phyloP scores from a whole-genome alignment of 2,888 invertebrate genomes.

The Drosophila conformis region DNA sequence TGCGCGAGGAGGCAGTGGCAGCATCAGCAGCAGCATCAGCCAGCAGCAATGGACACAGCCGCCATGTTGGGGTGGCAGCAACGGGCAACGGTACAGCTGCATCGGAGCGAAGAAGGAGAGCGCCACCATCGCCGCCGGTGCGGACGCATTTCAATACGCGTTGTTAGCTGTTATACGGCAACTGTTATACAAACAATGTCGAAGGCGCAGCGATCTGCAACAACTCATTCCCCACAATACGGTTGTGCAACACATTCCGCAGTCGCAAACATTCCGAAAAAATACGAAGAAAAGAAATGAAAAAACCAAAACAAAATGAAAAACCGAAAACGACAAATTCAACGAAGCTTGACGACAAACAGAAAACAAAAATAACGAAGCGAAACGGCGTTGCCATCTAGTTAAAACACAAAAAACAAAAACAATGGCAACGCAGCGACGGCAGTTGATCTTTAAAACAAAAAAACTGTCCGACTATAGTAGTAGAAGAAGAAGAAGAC shows the following conservation, averaged over 20 bases:
- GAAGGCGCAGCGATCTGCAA: neutral
- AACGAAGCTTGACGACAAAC: constrained; percentile 27
- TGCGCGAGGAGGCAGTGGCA: constrained; percentile 55
- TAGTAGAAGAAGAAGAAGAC: constrained; percentile 18
- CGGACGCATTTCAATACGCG: constrained; percentile 79
- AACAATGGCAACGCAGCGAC: constrained; percentile 39
- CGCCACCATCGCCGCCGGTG: constrained; percentile 69
- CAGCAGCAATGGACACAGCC: constrained; percentile 35
- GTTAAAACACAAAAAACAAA: neutral
- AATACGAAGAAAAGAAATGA: constrained; percentile 10
- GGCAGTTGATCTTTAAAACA: constrained; percentile 11
- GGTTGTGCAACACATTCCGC: constrained; percentile 49
- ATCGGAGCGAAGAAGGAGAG: constrained; percentile 72
- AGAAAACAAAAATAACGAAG: constrained; percentile 21
- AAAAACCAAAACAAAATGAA: constrained; percentile 6
- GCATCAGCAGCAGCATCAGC: constrained; percentile 20
- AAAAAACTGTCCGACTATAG: constrained; percentile 42
- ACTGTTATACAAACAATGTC: constrained; percentile 11
- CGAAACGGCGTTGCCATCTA: constrained; percentile 46
- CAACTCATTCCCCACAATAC: constrained; percentile 22
- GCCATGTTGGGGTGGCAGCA: neutral
- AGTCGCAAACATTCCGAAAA: constrained; percentile 44
- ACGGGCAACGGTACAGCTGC: constrained; percentile 10
- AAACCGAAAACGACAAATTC: constrained; percentile 20
- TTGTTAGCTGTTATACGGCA: constrained; percentile 53